Evolutionary conservation across 1,140 invertebrate genomes (phyloP).

Genomic region (Drosophila malerkotliana): DNA sequence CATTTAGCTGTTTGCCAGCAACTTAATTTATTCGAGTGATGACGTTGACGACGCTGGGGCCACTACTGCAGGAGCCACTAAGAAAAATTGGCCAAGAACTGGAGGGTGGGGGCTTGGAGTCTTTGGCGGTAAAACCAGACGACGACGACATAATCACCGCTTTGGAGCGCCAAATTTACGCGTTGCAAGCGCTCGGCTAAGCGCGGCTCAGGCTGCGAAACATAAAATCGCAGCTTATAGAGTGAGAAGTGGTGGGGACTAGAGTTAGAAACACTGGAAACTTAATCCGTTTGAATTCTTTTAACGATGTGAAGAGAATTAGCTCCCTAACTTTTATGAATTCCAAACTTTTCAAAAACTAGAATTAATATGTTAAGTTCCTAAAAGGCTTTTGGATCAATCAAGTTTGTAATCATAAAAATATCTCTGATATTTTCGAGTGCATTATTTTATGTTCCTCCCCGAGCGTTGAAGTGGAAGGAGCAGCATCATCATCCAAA

Average conservation of each 20-base stretch:
- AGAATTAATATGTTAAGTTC: no score
- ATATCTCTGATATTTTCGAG: not conserved
- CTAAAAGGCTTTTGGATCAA: no score
- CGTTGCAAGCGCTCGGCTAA: slow-evolving; percentile 53
- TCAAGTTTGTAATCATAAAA: no score
- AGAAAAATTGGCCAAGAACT: slow-evolving; percentile 50
- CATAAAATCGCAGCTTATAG: not conserved
- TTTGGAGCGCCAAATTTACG: slow-evolving; percentile 69
- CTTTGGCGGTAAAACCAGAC: slow-evolving; percentile 10
- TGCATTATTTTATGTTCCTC: not conserved
- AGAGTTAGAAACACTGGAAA: slow-evolving; percentile 1
- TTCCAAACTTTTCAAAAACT: no score
- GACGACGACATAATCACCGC: slow-evolving; percentile 73
- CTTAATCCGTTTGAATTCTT: no score
- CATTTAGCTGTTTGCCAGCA: slow-evolving; percentile 64
- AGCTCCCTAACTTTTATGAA: no score
- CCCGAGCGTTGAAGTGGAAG: slow-evolving; percentile 30
- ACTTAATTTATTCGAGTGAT: slow-evolving; percentile 73
- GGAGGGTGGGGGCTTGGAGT: slow-evolving; percentile 3
- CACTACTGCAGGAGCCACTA: slow-evolving; percentile 30
- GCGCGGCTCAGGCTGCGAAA: slow-evolving; percentile 57
- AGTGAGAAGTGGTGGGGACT: not conserved
- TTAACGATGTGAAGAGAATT: not conserved
- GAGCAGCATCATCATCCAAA: slow-evolving; percentile 12
- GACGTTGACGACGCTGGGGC: slow-evolving; percentile 39